These are phyloP conservation scores for Dallia pectoralis DNA, from an alignment of 2,797 vertebrate genomes.

Conservation along the genomic window DNA sequence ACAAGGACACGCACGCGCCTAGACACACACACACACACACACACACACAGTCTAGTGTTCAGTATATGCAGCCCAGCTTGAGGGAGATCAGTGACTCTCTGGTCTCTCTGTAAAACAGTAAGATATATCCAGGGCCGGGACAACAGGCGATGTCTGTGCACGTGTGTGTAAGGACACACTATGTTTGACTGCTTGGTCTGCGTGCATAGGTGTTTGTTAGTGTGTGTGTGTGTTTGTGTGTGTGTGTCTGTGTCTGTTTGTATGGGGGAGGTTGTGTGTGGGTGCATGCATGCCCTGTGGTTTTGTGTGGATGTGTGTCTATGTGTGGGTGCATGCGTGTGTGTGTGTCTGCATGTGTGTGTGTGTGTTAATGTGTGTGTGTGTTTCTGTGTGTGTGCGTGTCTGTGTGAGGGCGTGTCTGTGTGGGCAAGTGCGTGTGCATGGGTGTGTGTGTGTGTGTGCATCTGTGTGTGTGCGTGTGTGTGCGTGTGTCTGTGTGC, in stretches of 20 bases:
- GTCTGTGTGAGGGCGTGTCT: neutral
- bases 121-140: constrained; percentile 79
- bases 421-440: constrained; percentile 5
- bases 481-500: constrained; percentile 6
- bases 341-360: no score
- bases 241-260: no score
- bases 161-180: no score
- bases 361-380: no score
- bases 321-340: no score
- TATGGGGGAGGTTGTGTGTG: no score
- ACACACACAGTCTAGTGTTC: neutral
- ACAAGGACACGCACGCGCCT: neutral
- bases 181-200: no score
- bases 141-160: no score
- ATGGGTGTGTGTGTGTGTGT: neutral
- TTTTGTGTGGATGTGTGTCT: no score
- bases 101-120: constrained; percentile 89
- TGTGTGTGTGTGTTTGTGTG: no score
- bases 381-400: no score
- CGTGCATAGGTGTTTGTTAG: no score
- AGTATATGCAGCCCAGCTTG: constrained; percentile 73
- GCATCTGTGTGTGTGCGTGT: constrained; percentile 8
- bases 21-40: neutral
- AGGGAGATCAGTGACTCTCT: constrained; percentile 85
- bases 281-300: neutral